These are phyloP conservation scores for Nasonia oneida DNA, from an alignment of 2,888 invertebrate genomes.

Conservation along the genomic window DNA sequence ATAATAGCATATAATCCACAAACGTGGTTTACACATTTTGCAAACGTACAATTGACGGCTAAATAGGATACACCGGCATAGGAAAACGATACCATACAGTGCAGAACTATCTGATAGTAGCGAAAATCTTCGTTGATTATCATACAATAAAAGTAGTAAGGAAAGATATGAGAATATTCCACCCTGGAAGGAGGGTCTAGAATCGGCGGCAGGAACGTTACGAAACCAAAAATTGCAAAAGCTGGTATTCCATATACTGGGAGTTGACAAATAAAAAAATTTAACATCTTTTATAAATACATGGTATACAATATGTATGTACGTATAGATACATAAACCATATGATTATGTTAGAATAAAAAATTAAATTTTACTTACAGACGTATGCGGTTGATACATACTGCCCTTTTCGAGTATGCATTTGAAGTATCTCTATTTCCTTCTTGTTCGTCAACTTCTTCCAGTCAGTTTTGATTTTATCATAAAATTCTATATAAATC, in stretches of 20 bases:
- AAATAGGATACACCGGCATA: background rate
- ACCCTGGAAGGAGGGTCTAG: background rate
- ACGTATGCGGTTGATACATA: background rate
- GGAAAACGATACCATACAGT: background rate
- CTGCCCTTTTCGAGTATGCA: background rate
- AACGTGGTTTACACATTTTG: background rate
- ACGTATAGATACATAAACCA: too few relatives aligned
- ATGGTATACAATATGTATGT: too few relatives aligned
- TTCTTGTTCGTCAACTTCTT: background rate
- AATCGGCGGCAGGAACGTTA: background rate
- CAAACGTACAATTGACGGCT: background rate
- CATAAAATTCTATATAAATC: background rate
- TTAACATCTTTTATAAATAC: too few relatives aligned
- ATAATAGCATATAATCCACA: background rate
- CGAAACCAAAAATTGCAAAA: background rate
- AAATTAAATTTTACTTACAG: background rate
- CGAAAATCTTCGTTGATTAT: background rate
- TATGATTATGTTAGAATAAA: background rate
- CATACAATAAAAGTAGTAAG: background rate
- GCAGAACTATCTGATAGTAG: background rate
- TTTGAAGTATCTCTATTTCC: background rate
- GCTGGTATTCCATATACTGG: background rate
- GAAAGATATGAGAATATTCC: background rate
- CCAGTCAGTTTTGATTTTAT: background rate
- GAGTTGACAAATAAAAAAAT: background rate